Evolutionary conservation across 2,113 vertebrate species (phyloP), one percentile per base, ranked within the genome.

Genomic region (Cyanocitta stelleri): DNA sequence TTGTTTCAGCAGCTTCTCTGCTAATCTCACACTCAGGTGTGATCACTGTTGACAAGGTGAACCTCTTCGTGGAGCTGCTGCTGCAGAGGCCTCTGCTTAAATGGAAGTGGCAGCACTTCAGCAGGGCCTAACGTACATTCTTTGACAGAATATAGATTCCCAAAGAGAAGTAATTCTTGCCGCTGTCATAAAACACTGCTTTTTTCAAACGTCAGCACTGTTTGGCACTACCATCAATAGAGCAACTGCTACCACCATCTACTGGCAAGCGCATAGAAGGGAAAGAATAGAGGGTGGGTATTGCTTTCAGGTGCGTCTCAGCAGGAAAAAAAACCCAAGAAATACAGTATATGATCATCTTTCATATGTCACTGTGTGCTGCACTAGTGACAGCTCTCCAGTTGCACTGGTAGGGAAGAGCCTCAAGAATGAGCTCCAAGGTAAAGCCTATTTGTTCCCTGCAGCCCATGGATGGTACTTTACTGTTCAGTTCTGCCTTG

Each of bases 101-200:
- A 56, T 56, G 66, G 58, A 89, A 92, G 79, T 95, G 97, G 96
- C 95, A 97, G 96, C 86, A 35, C 86, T 93, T 97, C 96, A 97
- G 56, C 93, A 69, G 87, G 83, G 44, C 75, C 87, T 29, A 71
- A 89, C 13, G 7, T 62, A 89, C 96, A 92, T 91, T 94, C 86
- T 90, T 89, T 94, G 97, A 94, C 96, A 97, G 96, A 71, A 85
- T 89, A 93, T 88, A 93, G 52, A 93, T 97, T 96, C 94, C 80
- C 87, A 89, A 87, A 94, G 91, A 97, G 95, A 96, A 95, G 87
- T 86, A 68, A 88, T 85, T 95, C 96, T 88, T 96, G 97, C 93
- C 59, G 80, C 97, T 98, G 95, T 95, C 95, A 95, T 16, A 85
- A 87, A 96, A 75, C 93, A 91, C 87, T 18, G 77, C 59, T 74